Evolutionary conservation across 2,113 vertebrate species (phyloP).

Genomic region (Chiloscyllium plagiosum): DNA sequence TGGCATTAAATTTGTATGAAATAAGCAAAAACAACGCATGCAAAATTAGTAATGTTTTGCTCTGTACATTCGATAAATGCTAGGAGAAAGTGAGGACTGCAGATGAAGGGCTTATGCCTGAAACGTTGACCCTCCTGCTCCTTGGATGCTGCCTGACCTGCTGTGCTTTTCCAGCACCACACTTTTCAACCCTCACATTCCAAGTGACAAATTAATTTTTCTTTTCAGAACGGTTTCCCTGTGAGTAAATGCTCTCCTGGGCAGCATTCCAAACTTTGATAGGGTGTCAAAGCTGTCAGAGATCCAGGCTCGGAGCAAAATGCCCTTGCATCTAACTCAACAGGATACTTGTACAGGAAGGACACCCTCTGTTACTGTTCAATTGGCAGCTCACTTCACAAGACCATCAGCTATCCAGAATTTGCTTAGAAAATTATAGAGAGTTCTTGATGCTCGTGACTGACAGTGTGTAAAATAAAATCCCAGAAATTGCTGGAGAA

Average conservation of each 20-base stretch:
- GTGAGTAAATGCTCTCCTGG: background rate
- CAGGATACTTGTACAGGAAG: background rate
- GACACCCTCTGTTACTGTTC: background rate
- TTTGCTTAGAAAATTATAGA: background rate
- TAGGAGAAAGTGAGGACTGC: no score
- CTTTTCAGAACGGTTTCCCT: background rate
- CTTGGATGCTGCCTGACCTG: no score
- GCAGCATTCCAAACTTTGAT: background rate
- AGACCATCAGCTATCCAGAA: background rate
- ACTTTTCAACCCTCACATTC: no score
- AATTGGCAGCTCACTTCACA: background rate
- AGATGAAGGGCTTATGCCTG: no score
- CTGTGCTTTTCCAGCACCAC: no score
- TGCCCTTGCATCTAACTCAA: background rate
- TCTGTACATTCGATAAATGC: background rate
- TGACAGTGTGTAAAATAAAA: background rate
- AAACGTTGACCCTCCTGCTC: no score
- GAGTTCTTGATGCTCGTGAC: background rate
- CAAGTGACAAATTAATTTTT: background rate
- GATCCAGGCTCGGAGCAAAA: background rate
- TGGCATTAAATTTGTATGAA: background rate
- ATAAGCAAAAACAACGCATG: background rate
- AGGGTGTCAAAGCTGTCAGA: background rate
- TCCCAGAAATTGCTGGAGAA: background rate
- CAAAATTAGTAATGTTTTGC: background rate